Base-by-base conservation (phyloP, 2,888 invertebrate genomes). In the Amphipyra berbera region DNA sequence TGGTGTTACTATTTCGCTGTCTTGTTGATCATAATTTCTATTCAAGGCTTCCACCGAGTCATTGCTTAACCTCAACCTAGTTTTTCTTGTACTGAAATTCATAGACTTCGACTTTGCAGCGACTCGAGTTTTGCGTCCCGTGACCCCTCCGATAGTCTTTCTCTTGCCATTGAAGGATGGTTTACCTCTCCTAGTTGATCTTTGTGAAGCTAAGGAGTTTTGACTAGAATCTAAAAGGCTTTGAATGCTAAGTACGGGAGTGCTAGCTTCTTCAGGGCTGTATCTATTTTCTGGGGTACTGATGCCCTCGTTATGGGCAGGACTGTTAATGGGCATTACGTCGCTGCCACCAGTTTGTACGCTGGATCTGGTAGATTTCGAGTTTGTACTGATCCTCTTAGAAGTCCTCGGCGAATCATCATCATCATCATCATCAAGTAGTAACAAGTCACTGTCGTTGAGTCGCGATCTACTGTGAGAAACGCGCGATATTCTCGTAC, bases 191-290 rank as follows among this genome's bases (percentile, higher is more conserved):
- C 44, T 81, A 9, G 54, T 53, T 2, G 82, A 64, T 15, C 44
- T 66, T 4, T 62, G 73, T 2, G 81, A 82, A 2, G 60, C 42
- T 4, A 73, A 47, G 0, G 88, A 85, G 42, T 78, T 83, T 9
- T 79, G 82, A 33, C 87, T 88, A 2, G 90, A 85, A 44, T 92
- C 83, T 15, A 94, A 60, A 3, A 94, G 78, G 45, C 84, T 88
- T 66, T 89, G 89, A 9, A 94, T 93, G 65, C 83, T 90, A 0
- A 94, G 73, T 1, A 94, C 85, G 0, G 94, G 94, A 1, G 94
- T 94, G 1, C 83, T 84, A 1, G 82, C 82, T 41, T 88, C 90
- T 40, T 84, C 82, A 1, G 90, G 90, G 50, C 88, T 90, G 2
- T 63, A 75, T 6, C 76, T 72, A 38, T 89, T 88, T 41, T 90